Base-by-base conservation (phyloP, 2,888 invertebrate species). In the Cryptocheilus praepositus region DNA sequence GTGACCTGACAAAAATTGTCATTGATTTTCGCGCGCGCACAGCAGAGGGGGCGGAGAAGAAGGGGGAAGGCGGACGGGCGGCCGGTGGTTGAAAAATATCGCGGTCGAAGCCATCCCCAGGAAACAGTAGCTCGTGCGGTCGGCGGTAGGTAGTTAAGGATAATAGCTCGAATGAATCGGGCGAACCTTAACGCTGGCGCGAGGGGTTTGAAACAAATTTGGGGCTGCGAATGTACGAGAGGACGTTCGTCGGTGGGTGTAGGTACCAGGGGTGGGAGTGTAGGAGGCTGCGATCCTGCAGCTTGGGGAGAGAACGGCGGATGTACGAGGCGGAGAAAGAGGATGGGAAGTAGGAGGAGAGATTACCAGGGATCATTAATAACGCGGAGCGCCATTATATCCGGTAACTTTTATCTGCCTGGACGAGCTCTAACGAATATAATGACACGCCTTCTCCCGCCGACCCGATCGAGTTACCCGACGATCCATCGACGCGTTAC, bases 401-500 rank as follows among this genome's bases (percentile, higher is more conserved):
- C 78, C 76, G 73, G 70, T 70, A 78, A 80, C 76, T 82, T 80
- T 81, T 79, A 82, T 80, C 79, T 79, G 76, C 73, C 74, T 76
- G 79, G 80, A 80, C 81, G 74, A 78, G 69, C 76, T 60, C 72
- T 80, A 76, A 82, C 79, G 77, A 83, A 80, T 82, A 80, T 78
- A 83, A 83, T 75, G 80, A 79, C 78, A 74, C 71, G 62, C 70
- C 70, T 66, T 67, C 70, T 60, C 49, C 70, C 61, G 49, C 65
- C 11, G 36, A 11, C 11, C 7, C 65, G 78, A 73, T 77, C 77
- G 46, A 64, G 65, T 70, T 76, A 28, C 36, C 36, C 28, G 28
- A 15, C 55, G 55, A 55, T n/a, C 55, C 36, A 36, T 15, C 28
- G 16, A 25, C 54, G 21, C 54, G 22, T 54, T 21, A 22, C 54